phyloP scores from a whole-genome alignment of 2,888 invertebrate species.

The Caenorhabditis uteleia region DNA sequence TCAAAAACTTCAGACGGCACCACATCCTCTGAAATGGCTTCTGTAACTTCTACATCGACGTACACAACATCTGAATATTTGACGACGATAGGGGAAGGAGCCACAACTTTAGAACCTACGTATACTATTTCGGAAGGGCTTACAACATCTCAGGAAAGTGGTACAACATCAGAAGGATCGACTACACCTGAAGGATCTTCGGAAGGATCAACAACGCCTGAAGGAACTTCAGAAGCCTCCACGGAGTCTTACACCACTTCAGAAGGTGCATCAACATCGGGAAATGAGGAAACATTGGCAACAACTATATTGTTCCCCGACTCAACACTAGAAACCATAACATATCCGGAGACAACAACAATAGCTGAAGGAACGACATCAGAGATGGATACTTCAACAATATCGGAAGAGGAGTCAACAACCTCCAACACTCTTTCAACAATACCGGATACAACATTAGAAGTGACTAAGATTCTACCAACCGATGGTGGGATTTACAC shows the following conservation, averaged over 20 bases:
- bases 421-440: too few species aligned
- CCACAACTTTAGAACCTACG: too few species aligned
- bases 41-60: too few species aligned
- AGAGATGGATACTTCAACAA: too few species aligned
- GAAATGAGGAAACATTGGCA: not conserved
- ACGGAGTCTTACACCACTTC: not conserved
- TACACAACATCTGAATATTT: too few species aligned
- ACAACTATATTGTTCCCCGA: too few species aligned
- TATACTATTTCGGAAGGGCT: not conserved
- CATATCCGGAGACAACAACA: not conserved
- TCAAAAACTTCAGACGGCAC: too few species aligned
- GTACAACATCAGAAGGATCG: not conserved
- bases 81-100: too few species aligned
- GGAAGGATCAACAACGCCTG: not conserved
- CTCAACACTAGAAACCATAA: not conserved
- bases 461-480: slow-evolving; percentile 17
- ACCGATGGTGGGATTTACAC: too few species aligned
- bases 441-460: slow-evolving; percentile 4
- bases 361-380: not conserved
- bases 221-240: not conserved
- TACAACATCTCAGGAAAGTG: not conserved
- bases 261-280: slow-evolving; percentile 1
- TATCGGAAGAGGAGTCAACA: not conserved
- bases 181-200: slow-evolving; percentile 1
- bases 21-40: too few species aligned